Evolutionary conservation across 2,888 invertebrate species (phyloP), one percentile per base, ranked within the genome.

Genomic region (Mimumesa dahlbomi): DNA sequence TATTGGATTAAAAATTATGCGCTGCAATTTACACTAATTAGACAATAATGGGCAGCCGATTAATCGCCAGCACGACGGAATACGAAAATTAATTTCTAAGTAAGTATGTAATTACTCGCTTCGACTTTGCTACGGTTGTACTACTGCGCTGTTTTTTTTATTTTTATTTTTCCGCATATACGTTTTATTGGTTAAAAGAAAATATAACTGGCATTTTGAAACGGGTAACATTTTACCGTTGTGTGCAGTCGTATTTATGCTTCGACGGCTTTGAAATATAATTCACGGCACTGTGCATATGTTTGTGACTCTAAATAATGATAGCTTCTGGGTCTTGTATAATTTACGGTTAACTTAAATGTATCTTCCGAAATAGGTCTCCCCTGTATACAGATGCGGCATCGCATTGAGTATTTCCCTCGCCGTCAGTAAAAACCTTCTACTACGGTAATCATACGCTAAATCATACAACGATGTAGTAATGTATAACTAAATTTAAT

Each of bases 271-370:
- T 14, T n/a, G 14, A 49, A 61, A 43, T 50, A 45, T 54, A 49
- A 54, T 66, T 58, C 53, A 49, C 53, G 11, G 18, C 22, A 34
- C 18, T 29, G 45, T 42, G 62, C 61, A 31, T 49, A 42, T 34
- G 62, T 43, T 49, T 36, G 36, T 9, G 54, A 18, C 48, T 34
- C n/a, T 43, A 54, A 67, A 49, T 67, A 67, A 54, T 38, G 49
- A 67, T 18, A 52, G 34, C 29, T 48, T 49, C 48, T 11, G 68
- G 42, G 59, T 67, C 34, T 52, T 40, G 13, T 6, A 18, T 49
- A 45, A 63, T 57, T 45, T 63, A 67, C 19, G 45, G 31, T 49
- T 22, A 22, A 56, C 56, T 56, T 46, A 29, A 43, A 46, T 22
- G 22, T n/a, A 13, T 7, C 19, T 19, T 11, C 19, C n/a, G 54